A percentile compares a stretch with the other conserved stretches of the same genome.
Conservation (phyloP, 2,888 invertebrate genomes). For the Plemyria rubiginata region DNA sequence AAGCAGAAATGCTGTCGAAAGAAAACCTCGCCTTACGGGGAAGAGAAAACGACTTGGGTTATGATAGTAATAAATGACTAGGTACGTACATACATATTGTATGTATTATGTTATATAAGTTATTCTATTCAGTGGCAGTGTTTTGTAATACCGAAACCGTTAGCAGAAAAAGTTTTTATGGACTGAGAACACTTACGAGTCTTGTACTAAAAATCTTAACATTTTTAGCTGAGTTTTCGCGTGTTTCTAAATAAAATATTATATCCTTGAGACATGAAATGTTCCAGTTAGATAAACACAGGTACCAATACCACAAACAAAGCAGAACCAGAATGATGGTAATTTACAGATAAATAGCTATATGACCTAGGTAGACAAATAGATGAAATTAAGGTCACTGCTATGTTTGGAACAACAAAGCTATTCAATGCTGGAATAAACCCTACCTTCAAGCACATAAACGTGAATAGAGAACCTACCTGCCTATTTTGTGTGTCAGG, state of each 20-base stretch:
- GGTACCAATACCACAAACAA: constrained; percentile 7
- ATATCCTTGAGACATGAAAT: constrained; percentile 8
- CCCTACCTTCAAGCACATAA: constrained; percentile 16
- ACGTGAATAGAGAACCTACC: constrained; percentile 17
- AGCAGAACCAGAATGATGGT: constrained; percentile 19
- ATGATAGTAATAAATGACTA: constrained; percentile 16
- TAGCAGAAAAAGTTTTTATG: constrained; percentile 14
- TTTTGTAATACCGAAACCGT: constrained; percentile 12
- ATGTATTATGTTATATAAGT: too few relatives aligned
- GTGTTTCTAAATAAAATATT: constrained; percentile 12
- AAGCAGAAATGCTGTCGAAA: constrained; percentile 25
- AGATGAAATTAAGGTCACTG: constrained; percentile 38
- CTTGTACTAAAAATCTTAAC: constrained; percentile 1
- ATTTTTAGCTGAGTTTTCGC: constrained; percentile 1
- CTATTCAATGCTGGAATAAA: constrained; percentile 34
- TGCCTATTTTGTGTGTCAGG: constrained; percentile 27
- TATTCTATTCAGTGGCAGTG: not conserved
- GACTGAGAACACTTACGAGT: not conserved
- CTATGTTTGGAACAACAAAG: constrained; percentile 36
- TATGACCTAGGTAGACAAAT: constrained; percentile 29
- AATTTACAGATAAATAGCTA: constrained; percentile 24
- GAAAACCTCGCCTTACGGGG: constrained; percentile 17
- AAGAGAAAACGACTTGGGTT: constrained; percentile 26
- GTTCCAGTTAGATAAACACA: constrained; percentile 15
- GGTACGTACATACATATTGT: not conserved